These are phyloP conservation scores for Malurus splendens DNA, from an alignment of 2,797 vertebrate species.

Conservation along the genomic window DNA sequence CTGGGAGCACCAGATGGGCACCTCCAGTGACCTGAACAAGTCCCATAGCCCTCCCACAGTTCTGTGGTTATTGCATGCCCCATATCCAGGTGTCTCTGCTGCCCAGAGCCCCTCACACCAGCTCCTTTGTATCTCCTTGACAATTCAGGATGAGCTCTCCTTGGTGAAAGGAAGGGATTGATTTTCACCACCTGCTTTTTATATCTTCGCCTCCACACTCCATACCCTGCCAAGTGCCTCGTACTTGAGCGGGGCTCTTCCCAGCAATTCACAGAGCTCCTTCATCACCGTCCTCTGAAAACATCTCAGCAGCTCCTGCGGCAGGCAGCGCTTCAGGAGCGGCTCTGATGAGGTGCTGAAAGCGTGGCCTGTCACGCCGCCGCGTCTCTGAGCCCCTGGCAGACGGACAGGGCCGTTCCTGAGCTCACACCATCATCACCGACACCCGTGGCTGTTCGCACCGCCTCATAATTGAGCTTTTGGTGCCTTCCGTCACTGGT, in stretches of 20 bases:
- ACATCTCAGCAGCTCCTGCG: background rate
- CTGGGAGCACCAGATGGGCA: accelerated
- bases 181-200: background rate
- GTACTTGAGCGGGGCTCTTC: background rate
- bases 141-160: background rate
- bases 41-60: accelerated
- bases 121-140: background rate
- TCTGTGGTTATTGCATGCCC: background rate
- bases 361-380: background rate
- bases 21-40: too few relatives aligned
- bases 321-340: background rate
- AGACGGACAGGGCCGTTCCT: background rate
- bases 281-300: background rate
- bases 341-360: conserved; percentile 25
- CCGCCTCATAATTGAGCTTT: conserved; percentile 34
- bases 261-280: background rate
- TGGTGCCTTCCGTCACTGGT: background rate
- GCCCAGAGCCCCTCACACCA: background rate
- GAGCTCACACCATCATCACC: background rate
- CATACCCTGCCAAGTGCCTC: background rate
- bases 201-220: background rate
- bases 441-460: background rate
- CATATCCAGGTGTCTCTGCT: background rate
- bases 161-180: background rate
- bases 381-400: background rate